Conservation (phyloP, 2,888 invertebrate genomes). For the Ophioninae sp. region DNA sequence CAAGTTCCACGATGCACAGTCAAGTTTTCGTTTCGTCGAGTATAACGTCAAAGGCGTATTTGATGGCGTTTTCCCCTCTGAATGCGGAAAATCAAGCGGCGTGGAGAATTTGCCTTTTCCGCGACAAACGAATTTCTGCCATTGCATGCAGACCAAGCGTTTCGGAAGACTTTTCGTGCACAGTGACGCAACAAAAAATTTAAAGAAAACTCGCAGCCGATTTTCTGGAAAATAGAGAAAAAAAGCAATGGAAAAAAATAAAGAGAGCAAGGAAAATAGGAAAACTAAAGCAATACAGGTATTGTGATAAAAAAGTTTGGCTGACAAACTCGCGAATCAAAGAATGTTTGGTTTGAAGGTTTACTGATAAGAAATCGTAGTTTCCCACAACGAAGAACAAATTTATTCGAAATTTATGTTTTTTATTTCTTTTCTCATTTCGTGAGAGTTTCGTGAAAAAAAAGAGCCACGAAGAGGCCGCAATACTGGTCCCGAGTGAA, state of each 20-base stretch:
- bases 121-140: constrained; percentile 29
- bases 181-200: constrained; percentile 2
- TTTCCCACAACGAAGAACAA: constrained; percentile 21
- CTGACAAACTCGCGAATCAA: background rate
- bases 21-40: constrained; percentile 29
- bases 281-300: background rate
- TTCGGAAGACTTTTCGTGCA: constrained; percentile 14
- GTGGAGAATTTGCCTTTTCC: constrained; percentile 8
- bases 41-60: constrained; percentile 18
- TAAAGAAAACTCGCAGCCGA: constrained; percentile 28
- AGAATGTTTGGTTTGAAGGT: constrained; percentile 1
- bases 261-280: background rate
- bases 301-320: background rate
- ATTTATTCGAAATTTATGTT: constrained; percentile 28
- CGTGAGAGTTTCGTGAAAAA: background rate
- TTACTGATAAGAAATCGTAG: background rate
- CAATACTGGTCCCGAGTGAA: constrained; percentile 26
- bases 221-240: background rate
- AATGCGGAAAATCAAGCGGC: constrained; percentile 5
- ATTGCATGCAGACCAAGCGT: constrained; percentile 17
- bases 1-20: constrained; percentile 29
- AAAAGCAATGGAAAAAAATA: background rate
- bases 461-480: constrained; percentile 29
- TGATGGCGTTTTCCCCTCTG: background rate
- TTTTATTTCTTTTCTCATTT: background rate